Evolutionary conservation across 2,113 vertebrate species (phyloP), one percentile per base, ranked within the genome.

Genomic region (Rallus limicola): DNA sequence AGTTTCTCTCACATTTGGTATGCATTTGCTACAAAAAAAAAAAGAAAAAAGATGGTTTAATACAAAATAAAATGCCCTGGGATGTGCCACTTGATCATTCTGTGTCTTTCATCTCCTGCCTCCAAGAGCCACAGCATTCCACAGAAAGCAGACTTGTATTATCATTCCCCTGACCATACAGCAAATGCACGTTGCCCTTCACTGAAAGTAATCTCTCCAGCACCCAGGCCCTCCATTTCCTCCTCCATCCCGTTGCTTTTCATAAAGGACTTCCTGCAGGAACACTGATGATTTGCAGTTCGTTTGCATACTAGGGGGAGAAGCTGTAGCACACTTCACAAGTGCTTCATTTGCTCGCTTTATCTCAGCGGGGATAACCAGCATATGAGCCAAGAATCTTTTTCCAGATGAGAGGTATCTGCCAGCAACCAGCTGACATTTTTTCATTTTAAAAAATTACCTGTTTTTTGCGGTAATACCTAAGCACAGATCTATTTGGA

Each of bases 81-180:
- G 95, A 97, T 72, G 82, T 63, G 82, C 64, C 78, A 91, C 52
- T 90, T 58, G 95, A 91, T 89, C 93, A 12, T 83, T 95, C 81
- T 50, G 7, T 19, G 50, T 46, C 92, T 98, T 98, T 97, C 94
- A 97, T 95, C 96, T 97, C 91, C 96, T 86, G 60, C 69, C 50
- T 96, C 84, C 7, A 5, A 92, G 92, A 97, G 76, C 75, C 95
- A 82, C 85, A 96, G 19, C 95, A 96, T 97, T 97, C 91, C 97
- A 82, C 1, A 4, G 81, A 96, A 97, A 97, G 87, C 96, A 97
- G 95, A 88, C 65, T 71, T 84, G 26, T 81, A 95, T 97, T 96
- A 95, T 93, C 46, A 5, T n/a, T 46, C 44, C 76, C 52, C 83
- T 78, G 87, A 78, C 20, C 86, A 94, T 42, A 78, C 56, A 93